Evolutionary conservation across 2,888 invertebrate species (phyloP), one percentile per base, ranked within the genome.

Genomic region (Orchestes rusci): DNA sequence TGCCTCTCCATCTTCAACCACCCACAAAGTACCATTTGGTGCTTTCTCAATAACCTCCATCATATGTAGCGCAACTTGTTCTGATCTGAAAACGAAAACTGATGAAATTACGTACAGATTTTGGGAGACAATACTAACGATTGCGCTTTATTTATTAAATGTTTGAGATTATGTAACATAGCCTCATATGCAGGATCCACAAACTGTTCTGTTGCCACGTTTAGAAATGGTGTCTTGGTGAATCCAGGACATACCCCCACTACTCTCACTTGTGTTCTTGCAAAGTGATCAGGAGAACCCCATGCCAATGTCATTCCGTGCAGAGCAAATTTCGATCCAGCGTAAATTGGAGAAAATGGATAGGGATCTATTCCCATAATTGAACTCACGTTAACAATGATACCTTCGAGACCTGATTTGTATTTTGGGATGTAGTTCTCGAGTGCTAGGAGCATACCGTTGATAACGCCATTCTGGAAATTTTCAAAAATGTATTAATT

Each of bases 11-110:
- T 68, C 71, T 59, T 73, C 71, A 28, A 69, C 64, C 13, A 70
- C 56, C 73, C 73, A 74, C 0, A 68, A 65, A 0, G 69, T 67
- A 2, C 71, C 73, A 54, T 66, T 70, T 3, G 65, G 63, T 7
- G 65, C 70, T 16, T 56, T 65, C 49, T 57, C 49, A 16, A 66
- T 52, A 4, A 65, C 23, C 12, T 56, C 54, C 32, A 64, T 52
- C 49, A 61, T 50, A 16, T 56, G 58, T 19, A 46, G 47, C 4
- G 60, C 63, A 2, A 63, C 57, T 34, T 56, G 42, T n/a, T n/a
- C n/a, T n/a, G n/a, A n/a, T n/a, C n/a, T n/a, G n/a, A n/a, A n/a
- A n/a, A n/a, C n/a, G n/a, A n/a, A n/a, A n/a, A n/a, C n/a, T n/a
- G n/a, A n/a, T n/a, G n/a, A n/a, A n/a, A n/a, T n/a, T n/a, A n/a